phyloP scores from a whole-genome alignment of 2,888 invertebrate species.

The Choreutis nemorana region DNA sequence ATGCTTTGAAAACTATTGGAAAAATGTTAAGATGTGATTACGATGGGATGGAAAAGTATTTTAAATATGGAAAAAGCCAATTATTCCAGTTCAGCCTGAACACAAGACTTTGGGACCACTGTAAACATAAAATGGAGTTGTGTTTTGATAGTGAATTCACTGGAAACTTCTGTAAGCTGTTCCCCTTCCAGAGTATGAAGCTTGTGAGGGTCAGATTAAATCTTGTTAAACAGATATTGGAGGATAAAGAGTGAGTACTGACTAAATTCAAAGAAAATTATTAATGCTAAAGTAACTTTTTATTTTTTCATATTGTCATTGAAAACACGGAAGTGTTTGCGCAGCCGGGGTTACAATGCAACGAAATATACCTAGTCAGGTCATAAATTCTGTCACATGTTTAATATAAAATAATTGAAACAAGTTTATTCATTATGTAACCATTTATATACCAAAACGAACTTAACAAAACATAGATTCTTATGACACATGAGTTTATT shows the following conservation, averaged over 20 bases:
- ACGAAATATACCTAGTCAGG: no score
- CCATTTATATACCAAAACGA: no score
- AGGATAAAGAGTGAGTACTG: slow-evolving; percentile 73
- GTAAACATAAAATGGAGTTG: slow-evolving; percentile 65
- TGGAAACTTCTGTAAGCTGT: slow-evolving; percentile 79
- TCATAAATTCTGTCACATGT: no score
- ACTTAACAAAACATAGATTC: no score
- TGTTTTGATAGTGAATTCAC: slow-evolving; percentile 70
- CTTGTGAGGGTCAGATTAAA: slow-evolving; percentile 80
- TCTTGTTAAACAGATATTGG: slow-evolving; percentile 74
- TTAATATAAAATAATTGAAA: no score
- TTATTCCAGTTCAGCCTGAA: slow-evolving; percentile 87
- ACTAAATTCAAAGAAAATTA: no score
- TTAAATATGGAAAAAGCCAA: slow-evolving; percentile 79
- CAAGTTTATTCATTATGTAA: no score
- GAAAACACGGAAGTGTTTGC: no score
- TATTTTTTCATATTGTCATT: no score
- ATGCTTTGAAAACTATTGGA: slow-evolving; percentile 73
- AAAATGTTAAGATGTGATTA: slow-evolving; percentile 81
- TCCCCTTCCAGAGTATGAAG: slow-evolving; percentile 91
- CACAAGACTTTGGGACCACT: slow-evolving; percentile 83
- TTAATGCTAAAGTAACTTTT: no score
- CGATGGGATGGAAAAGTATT: slow-evolving; percentile 75
- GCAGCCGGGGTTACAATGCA: no score
- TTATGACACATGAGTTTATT: no score